Evolutionary conservation across 2,797 vertebrate species (phyloP).

Genomic region (Craterocephalus amniculus): DNA sequence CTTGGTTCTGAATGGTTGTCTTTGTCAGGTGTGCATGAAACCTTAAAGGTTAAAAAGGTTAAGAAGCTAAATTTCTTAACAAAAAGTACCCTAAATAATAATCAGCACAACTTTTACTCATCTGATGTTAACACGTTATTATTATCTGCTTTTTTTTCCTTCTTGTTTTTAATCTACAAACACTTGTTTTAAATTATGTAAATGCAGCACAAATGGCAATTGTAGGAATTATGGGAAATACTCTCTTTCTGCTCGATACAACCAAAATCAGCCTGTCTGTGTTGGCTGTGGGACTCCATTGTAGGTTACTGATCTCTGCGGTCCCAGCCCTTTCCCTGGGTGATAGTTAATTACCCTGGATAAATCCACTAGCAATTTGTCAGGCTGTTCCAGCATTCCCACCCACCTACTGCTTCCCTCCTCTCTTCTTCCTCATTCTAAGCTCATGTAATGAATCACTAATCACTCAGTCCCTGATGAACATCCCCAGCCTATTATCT

Average conservation of each 20-base stretch:
- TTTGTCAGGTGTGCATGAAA: background rate
- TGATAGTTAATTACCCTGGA: constrained; percentile 79
- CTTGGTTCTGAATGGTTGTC: background rate
- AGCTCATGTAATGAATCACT: constrained; percentile 92
- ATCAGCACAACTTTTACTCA: too few species aligned
- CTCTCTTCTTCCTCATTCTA: constrained; percentile 81
- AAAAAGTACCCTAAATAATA: too few species aligned
- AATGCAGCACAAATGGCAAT: background rate
- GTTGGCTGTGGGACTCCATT: constrained; percentile 29
- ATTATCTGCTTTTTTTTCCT: background rate
- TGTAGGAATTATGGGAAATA: background rate
- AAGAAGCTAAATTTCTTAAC: too few species aligned
- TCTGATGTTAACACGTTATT: background rate
- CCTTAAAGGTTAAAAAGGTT: too few species aligned
- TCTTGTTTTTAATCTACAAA: background rate
- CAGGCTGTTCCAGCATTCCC: constrained; percentile 63
- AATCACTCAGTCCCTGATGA: constrained; percentile 88
- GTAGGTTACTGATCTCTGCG: constrained; percentile 49
- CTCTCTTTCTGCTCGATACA: background rate
- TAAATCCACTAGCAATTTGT: constrained; percentile 82
- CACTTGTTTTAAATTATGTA: background rate
- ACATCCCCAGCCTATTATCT: constrained; percentile 90
- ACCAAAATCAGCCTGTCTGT: constrained; percentile 2
- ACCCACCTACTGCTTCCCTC: constrained; percentile 52
- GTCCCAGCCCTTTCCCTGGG: constrained; percentile 58